A percentile compares a stretch with the other conserved stretches of the same genome.
Evolutionary conservation across 2,113 vertebrate genomes (phyloP).

Genomic region (Cettia cetti): DNA sequence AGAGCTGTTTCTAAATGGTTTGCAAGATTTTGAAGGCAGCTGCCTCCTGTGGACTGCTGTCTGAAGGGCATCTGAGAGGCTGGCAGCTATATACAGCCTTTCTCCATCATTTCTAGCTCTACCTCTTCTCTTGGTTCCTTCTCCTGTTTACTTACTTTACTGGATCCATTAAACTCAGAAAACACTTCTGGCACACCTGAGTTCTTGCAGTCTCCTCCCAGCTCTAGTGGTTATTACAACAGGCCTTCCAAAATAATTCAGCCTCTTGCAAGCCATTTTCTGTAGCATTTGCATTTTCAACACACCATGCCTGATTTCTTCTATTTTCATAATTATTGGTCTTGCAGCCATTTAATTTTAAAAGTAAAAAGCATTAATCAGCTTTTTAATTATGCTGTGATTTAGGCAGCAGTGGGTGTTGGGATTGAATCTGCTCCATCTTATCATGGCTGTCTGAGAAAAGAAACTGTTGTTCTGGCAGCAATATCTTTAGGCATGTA

Average conservation of each 20-base stretch:
- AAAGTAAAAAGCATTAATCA: background rate
- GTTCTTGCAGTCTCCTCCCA: background rate
- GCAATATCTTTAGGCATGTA: accelerated
- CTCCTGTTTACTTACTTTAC: background rate
- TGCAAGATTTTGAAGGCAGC: background rate
- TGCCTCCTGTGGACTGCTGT: background rate
- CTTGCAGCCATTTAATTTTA: background rate
- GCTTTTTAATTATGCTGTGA: background rate
- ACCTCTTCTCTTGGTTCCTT: background rate
- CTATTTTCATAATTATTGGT: background rate
- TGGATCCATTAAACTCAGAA: background rate
- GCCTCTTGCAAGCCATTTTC: background rate
- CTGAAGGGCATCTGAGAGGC: background rate
- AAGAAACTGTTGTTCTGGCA: background rate
- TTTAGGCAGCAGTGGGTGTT: background rate
- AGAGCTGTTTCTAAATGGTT: background rate
- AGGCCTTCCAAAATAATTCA: background rate
- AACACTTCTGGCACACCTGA: background rate
- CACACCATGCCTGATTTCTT: background rate
- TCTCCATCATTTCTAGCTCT: background rate
- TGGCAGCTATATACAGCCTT: background rate
- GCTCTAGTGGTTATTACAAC: background rate
- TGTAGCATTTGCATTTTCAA: background rate
- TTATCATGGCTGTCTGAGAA: background rate
- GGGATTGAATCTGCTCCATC: background rate